phyloP scores from a whole-genome alignment of 2,888 invertebrate species.

The Cephus sareptanus region DNA sequence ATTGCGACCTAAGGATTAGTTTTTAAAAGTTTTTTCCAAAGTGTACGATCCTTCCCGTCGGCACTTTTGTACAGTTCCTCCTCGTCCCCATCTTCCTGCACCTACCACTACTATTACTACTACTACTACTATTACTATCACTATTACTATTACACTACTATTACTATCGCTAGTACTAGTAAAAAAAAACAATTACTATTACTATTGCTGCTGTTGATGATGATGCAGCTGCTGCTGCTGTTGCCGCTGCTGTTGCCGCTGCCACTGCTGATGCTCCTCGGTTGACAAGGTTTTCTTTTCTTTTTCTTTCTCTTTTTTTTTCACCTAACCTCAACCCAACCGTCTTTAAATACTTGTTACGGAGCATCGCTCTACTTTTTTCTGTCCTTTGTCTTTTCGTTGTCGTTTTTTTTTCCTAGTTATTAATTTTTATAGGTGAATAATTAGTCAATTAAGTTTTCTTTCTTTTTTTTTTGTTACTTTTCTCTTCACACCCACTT shows the following conservation, averaged over 20 bases:
- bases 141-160: background rate
- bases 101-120: background rate
- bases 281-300: constrained; percentile 58
- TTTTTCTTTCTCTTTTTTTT: constrained; percentile 47
- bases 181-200: too few relatives aligned
- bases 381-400: constrained; percentile 4
- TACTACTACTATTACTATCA: background rate
- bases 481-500: background rate
- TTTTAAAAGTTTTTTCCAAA: background rate
- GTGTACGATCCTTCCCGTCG: background rate
- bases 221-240: background rate
- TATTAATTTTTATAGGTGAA: constrained; percentile 18
- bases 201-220: background rate
- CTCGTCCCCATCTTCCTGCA: background rate
- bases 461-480: constrained; percentile 11
- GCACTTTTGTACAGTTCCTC: background rate
- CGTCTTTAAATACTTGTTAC: background rate
- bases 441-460: constrained; percentile 21
- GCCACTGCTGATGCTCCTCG: constrained; percentile 33
- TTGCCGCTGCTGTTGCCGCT: background rate
- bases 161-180: too few relatives aligned
- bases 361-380: constrained; percentile 18
- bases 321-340: constrained; percentile 27
- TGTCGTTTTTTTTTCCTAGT: constrained; percentile 11
- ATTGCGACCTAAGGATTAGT: constrained; percentile 53